phyloP scores from a whole-genome alignment of 2,797 vertebrate species.

The Catostomus latipinnis region DNA sequence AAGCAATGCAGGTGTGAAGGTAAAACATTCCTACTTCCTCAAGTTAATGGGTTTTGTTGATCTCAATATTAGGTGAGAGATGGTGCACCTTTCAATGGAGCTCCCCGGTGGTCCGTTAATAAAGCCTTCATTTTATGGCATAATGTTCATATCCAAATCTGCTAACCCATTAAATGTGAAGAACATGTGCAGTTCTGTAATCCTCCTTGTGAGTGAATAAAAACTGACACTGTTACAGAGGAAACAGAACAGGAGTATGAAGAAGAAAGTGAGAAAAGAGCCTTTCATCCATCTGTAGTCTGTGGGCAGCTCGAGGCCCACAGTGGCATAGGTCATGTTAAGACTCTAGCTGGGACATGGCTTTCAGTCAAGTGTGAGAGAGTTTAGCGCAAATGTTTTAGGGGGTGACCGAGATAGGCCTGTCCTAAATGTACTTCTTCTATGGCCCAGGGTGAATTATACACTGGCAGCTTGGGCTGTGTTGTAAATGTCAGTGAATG shows the following conservation, averaged over 20 bases:
- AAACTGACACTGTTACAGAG: conserved; percentile 3
- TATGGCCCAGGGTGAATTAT: conserved; percentile 75
- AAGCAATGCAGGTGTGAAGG: conserved; percentile 53
- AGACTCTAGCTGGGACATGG: conserved; percentile 61
- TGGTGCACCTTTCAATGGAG: conserved; percentile 6
- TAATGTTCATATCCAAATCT: conserved; percentile 26
- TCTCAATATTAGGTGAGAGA: conserved; percentile 37
- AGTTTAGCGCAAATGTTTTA: conserved; percentile 69
- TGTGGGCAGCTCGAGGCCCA: conserved; percentile 23
- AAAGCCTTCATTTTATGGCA: conserved; percentile 34
- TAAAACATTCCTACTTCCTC: conserved; percentile 42
- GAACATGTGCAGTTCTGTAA: background rate
- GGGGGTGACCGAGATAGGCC: conserved; percentile 63
- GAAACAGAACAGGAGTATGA: conserved; percentile 1
- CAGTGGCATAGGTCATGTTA: conserved; percentile 48
- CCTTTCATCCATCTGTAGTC: conserved; percentile 14
- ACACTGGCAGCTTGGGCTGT: conserved; percentile 66
- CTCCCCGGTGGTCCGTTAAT: conserved; percentile 38
- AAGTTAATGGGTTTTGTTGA: conserved; percentile 53
- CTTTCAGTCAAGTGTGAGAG: conserved; percentile 73
- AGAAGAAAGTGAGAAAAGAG: conserved; percentile 12
- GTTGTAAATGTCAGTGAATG: conserved; percentile 77
- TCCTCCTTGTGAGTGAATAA: background rate
- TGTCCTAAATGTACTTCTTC: conserved; percentile 73
- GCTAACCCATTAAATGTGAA: conserved; percentile 15